phyloP scores from a whole-genome alignment of 2,888 invertebrate genomes.

The Erebia palarica region DNA sequence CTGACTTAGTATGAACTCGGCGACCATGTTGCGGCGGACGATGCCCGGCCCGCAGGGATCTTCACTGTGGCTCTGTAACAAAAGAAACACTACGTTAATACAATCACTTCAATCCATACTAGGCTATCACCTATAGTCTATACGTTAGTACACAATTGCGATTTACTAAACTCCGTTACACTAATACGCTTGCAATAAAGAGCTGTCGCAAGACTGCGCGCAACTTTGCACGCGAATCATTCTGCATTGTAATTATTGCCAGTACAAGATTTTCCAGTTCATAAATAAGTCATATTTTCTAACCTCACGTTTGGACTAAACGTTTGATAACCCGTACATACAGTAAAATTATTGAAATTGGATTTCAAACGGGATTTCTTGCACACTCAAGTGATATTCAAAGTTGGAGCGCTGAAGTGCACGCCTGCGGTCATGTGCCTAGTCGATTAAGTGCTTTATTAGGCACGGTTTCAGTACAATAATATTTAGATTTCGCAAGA shows the following conservation, averaged over 20 bases:
- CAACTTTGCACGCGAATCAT: slow-evolving; percentile 68
- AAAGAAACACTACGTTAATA: slow-evolving; percentile 60
- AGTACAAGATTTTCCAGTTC: slow-evolving; percentile 68
- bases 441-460: slow-evolving; percentile 34
- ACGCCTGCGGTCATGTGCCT: slow-evolving; percentile 43
- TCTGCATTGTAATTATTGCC: slow-evolving; percentile 63
- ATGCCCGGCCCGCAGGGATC: slow-evolving; percentile 75
- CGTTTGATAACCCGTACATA: slow-evolving; percentile 62
- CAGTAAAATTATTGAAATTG: slow-evolving; percentile 25
- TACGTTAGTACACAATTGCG: slow-evolving; percentile 46
- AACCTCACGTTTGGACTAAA: slow-evolving; percentile 58
- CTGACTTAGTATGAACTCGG: slow-evolving; percentile 91
- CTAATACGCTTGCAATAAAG: slow-evolving; percentile 65
- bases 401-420: slow-evolving; percentile 1
- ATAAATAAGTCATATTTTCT: slow-evolving; percentile 66
- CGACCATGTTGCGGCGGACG: slow-evolving; percentile 91
- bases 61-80: slow-evolving; percentile 77
- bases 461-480: slow-evolving; percentile 43
- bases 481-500: slow-evolving; percentile 55
- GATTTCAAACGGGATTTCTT: slow-evolving; percentile 26
- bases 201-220: slow-evolving; percentile 68
- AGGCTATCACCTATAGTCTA: background rate
- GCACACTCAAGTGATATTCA: slow-evolving; percentile 7
- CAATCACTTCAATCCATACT: background rate
- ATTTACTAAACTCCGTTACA: slow-evolving; percentile 57